phyloP scores from a whole-genome alignment of 2,113 vertebrate genomes.

The Phyllostomus hastatus region DNA sequence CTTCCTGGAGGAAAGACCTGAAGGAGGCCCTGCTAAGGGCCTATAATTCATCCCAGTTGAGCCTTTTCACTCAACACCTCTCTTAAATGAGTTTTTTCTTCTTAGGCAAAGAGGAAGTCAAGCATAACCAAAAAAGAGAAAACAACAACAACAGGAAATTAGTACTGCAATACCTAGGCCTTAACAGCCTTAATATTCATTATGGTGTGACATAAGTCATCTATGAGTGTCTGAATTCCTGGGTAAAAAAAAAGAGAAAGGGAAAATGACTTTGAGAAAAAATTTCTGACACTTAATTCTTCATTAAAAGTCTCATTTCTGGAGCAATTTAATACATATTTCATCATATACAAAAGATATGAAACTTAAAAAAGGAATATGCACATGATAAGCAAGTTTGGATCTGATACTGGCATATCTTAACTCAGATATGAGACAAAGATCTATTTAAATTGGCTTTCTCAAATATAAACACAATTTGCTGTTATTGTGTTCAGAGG shows the following conservation, averaged over 20 bases:
- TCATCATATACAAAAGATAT: background rate
- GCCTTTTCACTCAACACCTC: background rate
- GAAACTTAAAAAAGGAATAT: background rate
- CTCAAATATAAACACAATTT: background rate
- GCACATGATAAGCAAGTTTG: background rate
- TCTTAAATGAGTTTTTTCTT: background rate
- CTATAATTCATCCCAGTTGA: background rate
- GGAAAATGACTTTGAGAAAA: background rate
- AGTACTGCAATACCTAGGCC: background rate
- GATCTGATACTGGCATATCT: background rate
- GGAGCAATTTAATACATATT: background rate
- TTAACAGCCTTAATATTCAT: background rate
- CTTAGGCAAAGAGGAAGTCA: background rate
- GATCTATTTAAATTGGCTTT: background rate
- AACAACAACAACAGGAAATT: background rate
- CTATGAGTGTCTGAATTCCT: background rate
- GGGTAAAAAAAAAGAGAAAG: background rate
- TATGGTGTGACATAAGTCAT: background rate
- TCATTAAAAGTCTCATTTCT: background rate
- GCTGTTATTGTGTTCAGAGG: background rate
- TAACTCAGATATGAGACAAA: background rate
- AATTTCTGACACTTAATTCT: background rate
- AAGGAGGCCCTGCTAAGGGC: background rate
- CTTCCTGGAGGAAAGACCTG: fast-evolving
- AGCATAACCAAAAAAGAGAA: background rate